Percentiles rank a stretch among this genome's conserved stretches.
Evolutionary conservation across 2,888 invertebrate genomes (phyloP).

Genomic region (Philereme vetulata): DNA sequence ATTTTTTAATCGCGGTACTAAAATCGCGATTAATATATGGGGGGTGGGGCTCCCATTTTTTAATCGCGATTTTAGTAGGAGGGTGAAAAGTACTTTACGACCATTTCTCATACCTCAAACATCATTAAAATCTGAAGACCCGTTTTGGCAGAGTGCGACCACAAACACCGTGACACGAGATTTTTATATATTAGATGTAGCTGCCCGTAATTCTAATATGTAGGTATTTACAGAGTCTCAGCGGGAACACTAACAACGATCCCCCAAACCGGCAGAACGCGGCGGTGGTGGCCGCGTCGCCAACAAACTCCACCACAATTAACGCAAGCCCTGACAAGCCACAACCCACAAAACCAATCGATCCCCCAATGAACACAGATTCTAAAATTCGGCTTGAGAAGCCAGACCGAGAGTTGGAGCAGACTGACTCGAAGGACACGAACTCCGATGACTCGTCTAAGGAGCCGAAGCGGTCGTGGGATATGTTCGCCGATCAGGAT

Average conservation of each 20-base stretch:
- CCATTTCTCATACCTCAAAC: too few species aligned
- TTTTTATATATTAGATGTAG: too few species aligned
- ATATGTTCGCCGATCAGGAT: constrained; percentile 97
- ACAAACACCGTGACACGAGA: too few species aligned
- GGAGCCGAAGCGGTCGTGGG: constrained; percentile 86
- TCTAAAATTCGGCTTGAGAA: constrained; percentile 3
- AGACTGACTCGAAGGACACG: constrained; percentile 4
- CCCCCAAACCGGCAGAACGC: constrained; percentile 48
- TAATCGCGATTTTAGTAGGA: too few species aligned
- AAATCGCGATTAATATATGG: too few species aligned
- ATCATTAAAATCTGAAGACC: too few species aligned
- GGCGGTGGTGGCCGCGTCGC: not conserved
- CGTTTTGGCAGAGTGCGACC: too few species aligned
- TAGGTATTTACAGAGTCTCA: constrained; percentile 31
- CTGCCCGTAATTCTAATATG: not conserved
- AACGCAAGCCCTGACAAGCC: not conserved
- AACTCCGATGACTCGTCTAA: constrained; percentile 1
- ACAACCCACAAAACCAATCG: not conserved
- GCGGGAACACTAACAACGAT: constrained; percentile 18
- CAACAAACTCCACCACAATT: not conserved
- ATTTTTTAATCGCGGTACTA: too few species aligned
- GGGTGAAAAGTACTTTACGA: too few species aligned
- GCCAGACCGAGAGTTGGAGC: not conserved
- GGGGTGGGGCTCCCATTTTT: too few species aligned
- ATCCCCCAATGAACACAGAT: too few species aligned